Percentiles rank a stretch among this genome's conserved stretches.
Conservation (phyloP, 2,113 vertebrate species). For the Riparia riparia region DNA sequence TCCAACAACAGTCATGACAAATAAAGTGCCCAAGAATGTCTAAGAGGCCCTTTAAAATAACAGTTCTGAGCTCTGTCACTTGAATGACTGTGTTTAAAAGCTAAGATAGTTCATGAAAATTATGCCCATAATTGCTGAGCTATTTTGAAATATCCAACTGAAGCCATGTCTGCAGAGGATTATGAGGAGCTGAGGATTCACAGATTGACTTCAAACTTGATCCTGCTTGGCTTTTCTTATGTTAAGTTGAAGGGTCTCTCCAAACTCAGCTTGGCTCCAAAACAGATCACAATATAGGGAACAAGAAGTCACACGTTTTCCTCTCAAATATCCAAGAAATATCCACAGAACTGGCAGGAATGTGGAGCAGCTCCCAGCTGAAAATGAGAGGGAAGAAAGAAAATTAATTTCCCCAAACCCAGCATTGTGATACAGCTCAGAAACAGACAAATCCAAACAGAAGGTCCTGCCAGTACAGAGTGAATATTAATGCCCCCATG, state of each 20-base stretch:
- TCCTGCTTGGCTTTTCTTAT: not conserved
- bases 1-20: constrained; percentile 19
- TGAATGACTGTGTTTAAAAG: not conserved
- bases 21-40: constrained; percentile 5
- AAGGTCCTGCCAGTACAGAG: not conserved
- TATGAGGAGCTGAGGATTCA: not conserved
- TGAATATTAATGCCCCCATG: not conserved
- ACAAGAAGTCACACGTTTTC: not conserved
- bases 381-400: not conserved
- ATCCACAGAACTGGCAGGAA: not conserved
- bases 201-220: not conserved
- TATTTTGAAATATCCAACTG: not conserved
- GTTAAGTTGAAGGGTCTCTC: not conserved
- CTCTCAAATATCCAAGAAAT: not conserved
- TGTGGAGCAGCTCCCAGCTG: not conserved
- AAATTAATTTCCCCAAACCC: not conserved
- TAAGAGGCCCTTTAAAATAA: not conserved
- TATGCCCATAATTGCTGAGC: not conserved
- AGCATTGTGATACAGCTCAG: not conserved
- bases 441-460: not conserved
- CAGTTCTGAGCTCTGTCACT: not conserved
- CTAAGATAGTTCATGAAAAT: not conserved
- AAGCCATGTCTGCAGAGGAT: not conserved
- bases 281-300: not conserved
- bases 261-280: not conserved